Base-by-base conservation (phyloP, 2,888 invertebrate genomes). In the Stegophylla sp. region DNA sequence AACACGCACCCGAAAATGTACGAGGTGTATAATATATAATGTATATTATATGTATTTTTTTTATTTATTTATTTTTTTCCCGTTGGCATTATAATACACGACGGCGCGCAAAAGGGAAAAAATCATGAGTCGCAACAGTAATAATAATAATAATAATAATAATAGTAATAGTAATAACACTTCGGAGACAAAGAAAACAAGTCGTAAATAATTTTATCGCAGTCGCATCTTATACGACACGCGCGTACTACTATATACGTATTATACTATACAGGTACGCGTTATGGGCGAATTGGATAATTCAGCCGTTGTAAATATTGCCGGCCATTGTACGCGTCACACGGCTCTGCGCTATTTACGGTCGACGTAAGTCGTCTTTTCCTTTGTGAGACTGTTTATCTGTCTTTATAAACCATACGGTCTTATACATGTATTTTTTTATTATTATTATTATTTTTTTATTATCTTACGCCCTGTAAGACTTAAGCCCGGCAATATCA, bases 121-220 rank as follows among this genome's bases (percentile, higher is more conserved):
- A 72, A 72, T n/a, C 43, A 43, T 10, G 43, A 56, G 26, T 17
- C 45, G 15, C 12, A 7, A 15, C 10, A 9, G 20, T 23, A 41
- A 71, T 51, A 41, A 53, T 43, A 41, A 53, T 51, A 51, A 51
- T 51, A 51, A 51, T 51, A 51, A 51, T 51, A 51, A 51, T 51
- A 17, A n/a, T 4, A 4, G n/a, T n/a, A 51, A 48, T 23, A 28
- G n/a, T 41, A 41, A 56, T 20, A 48, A 56, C 43, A 26, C 9
- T 26, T 28, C 1, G 59, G 26, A 61, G 45, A 61, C 28, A n/a
- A 23, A 28, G 56, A 61, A 61, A 73, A 61, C 26, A n/a, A n/a
- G 28, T 45, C 26, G 45, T 73, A 61, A 73, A 61, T 45, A 73
- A 59, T 61, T 56, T 61, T 45, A 61, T 45, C 43, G 4, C n/a